A percentile compares a stretch with the other conserved stretches of the same genome.
These are phyloP conservation scores for Nebria salina DNA, from an alignment of 2,888 invertebrate genomes.

Conservation along the genomic window DNA sequence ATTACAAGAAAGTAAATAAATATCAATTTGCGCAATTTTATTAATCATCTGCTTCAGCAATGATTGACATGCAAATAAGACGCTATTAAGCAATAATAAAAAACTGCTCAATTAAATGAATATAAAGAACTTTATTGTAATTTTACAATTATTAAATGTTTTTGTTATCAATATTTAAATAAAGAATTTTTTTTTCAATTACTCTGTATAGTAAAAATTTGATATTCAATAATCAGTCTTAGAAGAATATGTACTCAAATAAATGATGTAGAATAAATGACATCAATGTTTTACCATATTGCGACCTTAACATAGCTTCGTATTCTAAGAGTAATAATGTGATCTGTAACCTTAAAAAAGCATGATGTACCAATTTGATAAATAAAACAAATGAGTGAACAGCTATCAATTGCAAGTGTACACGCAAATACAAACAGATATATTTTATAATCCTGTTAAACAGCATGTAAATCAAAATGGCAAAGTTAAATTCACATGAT, in stretches of 20 bases:
- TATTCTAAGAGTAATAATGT: neutral
- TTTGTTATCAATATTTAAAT: too few species aligned
- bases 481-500: slow-evolving; percentile 33
- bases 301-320: neutral
- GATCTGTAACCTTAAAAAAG: neutral
- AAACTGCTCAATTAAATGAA: too few species aligned
- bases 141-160: too few species aligned
- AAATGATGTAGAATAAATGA: neutral
- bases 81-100: too few species aligned
- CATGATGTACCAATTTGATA: neutral
- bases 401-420: neutral
- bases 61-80: too few species aligned
- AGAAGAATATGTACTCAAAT: too few species aligned
- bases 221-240: too few species aligned
- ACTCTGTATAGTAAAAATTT: too few species aligned
- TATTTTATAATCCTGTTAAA: slow-evolving; percentile 17
- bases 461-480: slow-evolving; percentile 31
- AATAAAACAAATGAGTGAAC: neutral
- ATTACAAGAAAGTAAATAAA: neutral
- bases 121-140: too few species aligned
- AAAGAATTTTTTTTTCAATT: too few species aligned
- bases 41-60: too few species aligned
- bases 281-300: neutral
- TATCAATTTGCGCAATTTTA: too few species aligned
- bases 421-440: neutral